Conservation (phyloP, 2,113 vertebrate species). For the Dromaius novaehollandiae region DNA sequence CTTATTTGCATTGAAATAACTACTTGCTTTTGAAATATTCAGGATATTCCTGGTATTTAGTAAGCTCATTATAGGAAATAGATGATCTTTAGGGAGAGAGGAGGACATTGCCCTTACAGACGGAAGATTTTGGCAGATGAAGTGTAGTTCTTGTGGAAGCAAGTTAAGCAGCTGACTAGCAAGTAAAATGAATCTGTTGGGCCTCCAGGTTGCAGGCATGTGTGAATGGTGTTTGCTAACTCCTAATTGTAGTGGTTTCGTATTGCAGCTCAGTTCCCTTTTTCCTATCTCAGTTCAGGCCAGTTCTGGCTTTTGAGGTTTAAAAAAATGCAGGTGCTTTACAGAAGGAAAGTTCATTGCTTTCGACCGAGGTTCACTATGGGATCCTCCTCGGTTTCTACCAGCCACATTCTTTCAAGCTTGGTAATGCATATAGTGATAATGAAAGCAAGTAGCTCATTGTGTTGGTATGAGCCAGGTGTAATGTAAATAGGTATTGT, state of each 20-base stretch:
- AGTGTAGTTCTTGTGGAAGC: neutral
- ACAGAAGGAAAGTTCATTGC: neutral
- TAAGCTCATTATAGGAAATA: neutral
- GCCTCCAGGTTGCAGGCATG: neutral
- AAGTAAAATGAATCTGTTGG: neutral
- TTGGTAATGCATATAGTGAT: constrained; percentile 21
- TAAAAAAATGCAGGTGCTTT: constrained; percentile 1
- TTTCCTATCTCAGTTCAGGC: neutral
- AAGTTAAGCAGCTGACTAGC: neutral
- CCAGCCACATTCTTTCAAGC: constrained; percentile 41
- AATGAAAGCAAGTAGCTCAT: constrained; percentile 42
- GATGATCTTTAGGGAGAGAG: neutral
- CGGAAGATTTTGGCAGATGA: neutral
- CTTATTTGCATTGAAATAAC: neutral
- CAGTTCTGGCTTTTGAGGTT: neutral
- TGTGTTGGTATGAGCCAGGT: constrained; percentile 47
- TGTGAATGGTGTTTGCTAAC: neutral
- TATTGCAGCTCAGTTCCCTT: neutral
- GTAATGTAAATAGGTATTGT: constrained; percentile 7
- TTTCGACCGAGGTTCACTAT: neutral
- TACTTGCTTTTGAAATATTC: neutral
- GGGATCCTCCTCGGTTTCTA: constrained; percentile 15
- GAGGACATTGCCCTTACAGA: neutral
- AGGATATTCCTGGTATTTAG: neutral
- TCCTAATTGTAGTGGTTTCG: neutral